Evolutionary conservation across 2,888 invertebrate species (phyloP).

Genomic region (Lathronympha strigana): DNA sequence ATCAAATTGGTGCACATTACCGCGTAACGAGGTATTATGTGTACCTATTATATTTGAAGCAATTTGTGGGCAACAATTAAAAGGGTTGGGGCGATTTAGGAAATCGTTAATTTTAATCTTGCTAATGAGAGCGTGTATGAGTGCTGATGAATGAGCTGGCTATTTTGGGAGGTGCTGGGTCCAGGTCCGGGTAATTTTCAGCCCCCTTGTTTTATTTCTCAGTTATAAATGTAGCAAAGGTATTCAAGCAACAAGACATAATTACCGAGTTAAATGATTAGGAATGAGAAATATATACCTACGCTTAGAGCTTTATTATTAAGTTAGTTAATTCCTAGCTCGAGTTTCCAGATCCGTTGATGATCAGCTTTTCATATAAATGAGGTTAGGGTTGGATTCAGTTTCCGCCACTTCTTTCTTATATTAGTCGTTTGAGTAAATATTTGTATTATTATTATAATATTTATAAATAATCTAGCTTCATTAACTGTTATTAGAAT

Average conservation of each 20-base stretch:
- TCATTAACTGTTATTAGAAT: too few species aligned
- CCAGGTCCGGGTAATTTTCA: too few species aligned
- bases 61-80: constrained; percentile 33
- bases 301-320: neutral
- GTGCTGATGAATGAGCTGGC: constrained; percentile 14
- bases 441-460: too few species aligned
- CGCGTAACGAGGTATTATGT: constrained; percentile 31
- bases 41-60: constrained; percentile 29
- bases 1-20: constrained; percentile 37
- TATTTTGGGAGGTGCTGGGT: neutral
- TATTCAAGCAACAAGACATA: neutral
- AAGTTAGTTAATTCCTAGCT: constrained; percentile 4
- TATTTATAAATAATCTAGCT: too few species aligned
- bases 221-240: neutral
- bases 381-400: neutral
- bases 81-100: constrained; percentile 27
- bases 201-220: too few species aligned
- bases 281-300: neutral
- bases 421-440: too few species aligned
- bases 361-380: constrained; percentile 8
- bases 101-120: constrained; percentile 32
- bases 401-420: neutral
- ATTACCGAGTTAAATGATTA: neutral
- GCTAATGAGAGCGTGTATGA: constrained; percentile 18
- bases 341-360: neutral